Percentiles rank a stretch among this genome's conserved stretches.
These are phyloP conservation scores for Ormyrus rosae DNA, from an alignment of 2,888 invertebrate species.

Conservation along the genomic window DNA sequence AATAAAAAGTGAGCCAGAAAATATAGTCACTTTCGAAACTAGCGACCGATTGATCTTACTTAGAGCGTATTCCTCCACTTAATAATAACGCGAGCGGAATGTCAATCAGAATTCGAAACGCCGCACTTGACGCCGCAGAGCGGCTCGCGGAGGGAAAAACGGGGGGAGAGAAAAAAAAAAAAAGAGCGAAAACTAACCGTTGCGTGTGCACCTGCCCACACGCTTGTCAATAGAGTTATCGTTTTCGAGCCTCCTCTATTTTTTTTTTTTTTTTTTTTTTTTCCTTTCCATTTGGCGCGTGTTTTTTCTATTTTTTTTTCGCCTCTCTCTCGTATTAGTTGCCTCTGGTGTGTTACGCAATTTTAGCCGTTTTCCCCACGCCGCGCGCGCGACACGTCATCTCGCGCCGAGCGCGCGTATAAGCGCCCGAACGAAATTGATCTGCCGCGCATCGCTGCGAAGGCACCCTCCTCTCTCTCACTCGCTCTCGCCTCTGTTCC, in stretches of 20 bases:
- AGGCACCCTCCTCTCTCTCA: background rate
- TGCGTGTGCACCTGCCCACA: slow-evolving; percentile 18
- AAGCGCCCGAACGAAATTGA: slow-evolving; percentile 32
- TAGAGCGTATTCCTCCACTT: too few relatives aligned
- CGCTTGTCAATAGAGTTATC: slow-evolving; percentile 21
- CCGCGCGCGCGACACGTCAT: too few relatives aligned
- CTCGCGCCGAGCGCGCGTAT: background rate
- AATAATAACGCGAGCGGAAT: too few relatives aligned
- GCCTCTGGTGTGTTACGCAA: slow-evolving; percentile 4
- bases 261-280: background rate
- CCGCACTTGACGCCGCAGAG: too few relatives aligned
- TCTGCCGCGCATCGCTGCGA: background rate
- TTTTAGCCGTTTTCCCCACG: slow-evolving; percentile 29
- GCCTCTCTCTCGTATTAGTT: background rate
- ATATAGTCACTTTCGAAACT: too few relatives aligned
- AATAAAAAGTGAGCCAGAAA: too few relatives aligned
- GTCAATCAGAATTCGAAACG: too few relatives aligned
- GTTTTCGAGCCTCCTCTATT: background rate
- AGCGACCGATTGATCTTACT: too few relatives aligned
- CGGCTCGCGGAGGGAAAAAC: background rate
- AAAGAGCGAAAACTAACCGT: background rate
- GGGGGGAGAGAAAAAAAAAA: slow-evolving; percentile 11
- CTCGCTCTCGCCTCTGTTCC: too few relatives aligned
- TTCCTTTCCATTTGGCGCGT: background rate
- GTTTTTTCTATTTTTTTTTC: background rate